These are phyloP conservation scores for Nycticryphes semicollaris DNA, from an alignment of 2,113 vertebrate genomes.

Conservation along the genomic window DNA sequence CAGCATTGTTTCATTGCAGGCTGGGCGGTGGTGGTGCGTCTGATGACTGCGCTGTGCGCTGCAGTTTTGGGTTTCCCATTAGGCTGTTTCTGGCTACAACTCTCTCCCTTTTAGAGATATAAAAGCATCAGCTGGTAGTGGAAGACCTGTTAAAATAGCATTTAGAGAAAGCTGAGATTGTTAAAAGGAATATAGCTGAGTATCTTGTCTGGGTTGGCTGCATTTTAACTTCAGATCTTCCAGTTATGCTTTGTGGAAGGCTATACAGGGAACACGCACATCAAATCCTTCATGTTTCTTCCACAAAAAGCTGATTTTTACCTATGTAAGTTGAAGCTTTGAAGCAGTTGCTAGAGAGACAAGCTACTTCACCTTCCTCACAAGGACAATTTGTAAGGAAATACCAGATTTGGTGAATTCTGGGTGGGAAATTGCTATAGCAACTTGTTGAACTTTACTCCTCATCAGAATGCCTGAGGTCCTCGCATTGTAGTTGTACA, in stretches of 20 bases:
- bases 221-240: neutral
- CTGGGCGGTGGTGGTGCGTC: neutral
- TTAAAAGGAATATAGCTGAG: neutral
- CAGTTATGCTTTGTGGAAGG: fast-evolving
- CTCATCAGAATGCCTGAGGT: neutral
- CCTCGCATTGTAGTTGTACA: fast-evolving
- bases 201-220: neutral
- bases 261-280: fast-evolving
- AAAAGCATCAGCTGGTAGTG: neutral
- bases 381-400: neutral
- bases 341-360: neutral
- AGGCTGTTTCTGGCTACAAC: neutral
- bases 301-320: neutral
- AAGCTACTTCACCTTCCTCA: neutral
- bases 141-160: neutral
- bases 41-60: neutral
- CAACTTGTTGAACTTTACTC: neutral
- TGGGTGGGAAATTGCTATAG: neutral
- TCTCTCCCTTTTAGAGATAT: neutral
- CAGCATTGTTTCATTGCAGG: neutral
- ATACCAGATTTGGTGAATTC: neutral
- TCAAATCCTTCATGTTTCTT: neutral
- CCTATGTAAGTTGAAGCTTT: neutral
- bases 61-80: neutral
- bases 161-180: neutral